Conservation (phyloP, 2,888 invertebrate genomes). For the Serripes groenlandicus region DNA sequence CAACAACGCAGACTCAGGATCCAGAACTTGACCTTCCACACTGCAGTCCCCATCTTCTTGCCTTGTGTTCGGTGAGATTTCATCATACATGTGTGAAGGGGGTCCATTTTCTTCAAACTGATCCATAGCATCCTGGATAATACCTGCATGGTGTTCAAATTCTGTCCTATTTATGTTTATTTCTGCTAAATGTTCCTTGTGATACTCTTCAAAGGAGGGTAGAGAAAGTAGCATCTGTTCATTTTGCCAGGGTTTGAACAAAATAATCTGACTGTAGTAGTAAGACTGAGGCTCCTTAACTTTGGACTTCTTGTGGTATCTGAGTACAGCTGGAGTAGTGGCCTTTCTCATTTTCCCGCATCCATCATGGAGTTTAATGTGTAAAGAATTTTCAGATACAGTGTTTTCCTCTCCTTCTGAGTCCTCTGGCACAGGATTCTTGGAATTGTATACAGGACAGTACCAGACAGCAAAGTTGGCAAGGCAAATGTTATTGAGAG, state of each 20-base stretch:
- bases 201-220: conserved; percentile 22
- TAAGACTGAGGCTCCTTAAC: conserved; percentile 35
- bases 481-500: conserved; percentile 19
- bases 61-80: conserved; percentile 14
- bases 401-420: neutral
- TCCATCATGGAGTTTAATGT: conserved; percentile 23
- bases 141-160: conserved; percentile 33
- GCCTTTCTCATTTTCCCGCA: conserved; percentile 49
- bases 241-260: conserved; percentile 44
- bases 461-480: conserved; percentile 45
- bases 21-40: conserved; percentile 1
- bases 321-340: conserved; percentile 30
- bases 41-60: conserved; percentile 32
- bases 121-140: conserved; percentile 23
- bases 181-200: conserved; percentile 10
- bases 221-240: conserved; percentile 10
- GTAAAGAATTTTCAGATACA: too few species aligned
- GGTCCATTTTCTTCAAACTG: conserved; percentile 35
- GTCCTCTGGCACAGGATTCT: neutral
- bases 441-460: neutral
- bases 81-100: conserved; percentile 36
- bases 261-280: conserved; percentile 36
- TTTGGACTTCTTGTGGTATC: conserved; percentile 39
- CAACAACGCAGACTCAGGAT: conserved; percentile 16
- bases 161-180: conserved; percentile 14